phyloP scores from a whole-genome alignment of 2,888 invertebrate genomes.

The Eubasilissa splendida region DNA sequence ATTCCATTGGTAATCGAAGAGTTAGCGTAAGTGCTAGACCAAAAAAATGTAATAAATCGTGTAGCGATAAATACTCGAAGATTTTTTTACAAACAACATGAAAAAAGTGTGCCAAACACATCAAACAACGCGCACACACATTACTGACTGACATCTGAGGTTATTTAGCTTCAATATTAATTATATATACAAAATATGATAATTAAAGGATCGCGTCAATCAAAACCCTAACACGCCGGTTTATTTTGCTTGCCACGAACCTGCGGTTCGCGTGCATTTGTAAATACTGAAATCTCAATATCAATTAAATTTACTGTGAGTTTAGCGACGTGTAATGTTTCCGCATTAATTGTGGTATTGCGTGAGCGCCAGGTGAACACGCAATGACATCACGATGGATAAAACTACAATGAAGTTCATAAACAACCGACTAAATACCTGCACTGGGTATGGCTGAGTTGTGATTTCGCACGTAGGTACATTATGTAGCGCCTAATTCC shows the following conservation, averaged over 20 bases:
- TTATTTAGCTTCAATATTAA: neutral
- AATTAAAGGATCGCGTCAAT: neutral
- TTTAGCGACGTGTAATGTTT: slow-evolving; percentile 6
- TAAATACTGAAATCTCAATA: slow-evolving; percentile 3
- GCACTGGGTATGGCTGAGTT: slow-evolving; percentile 6
- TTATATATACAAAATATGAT: slow-evolving; percentile 1
- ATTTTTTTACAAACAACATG: too few species aligned
- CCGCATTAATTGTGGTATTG: slow-evolving; percentile 25
- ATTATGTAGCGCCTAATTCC: too few species aligned
- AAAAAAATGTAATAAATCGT: too few species aligned
- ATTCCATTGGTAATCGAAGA: too few species aligned
- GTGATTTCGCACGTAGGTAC: slow-evolving; percentile 8
- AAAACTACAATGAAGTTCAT: slow-evolving; percentile 19
- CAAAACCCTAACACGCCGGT: neutral
- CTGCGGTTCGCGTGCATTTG: neutral
- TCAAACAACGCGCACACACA: too few species aligned
- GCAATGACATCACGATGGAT: slow-evolving; percentile 30
- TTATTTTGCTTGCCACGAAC: neutral
- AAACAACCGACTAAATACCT: slow-evolving; percentile 7
- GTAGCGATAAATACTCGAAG: too few species aligned
- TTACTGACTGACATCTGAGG: too few species aligned
- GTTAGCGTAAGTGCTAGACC: too few species aligned
- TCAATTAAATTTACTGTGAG: slow-evolving; percentile 1
- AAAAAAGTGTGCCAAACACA: too few species aligned
- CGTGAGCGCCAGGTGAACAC: slow-evolving; percentile 21